Evolutionary conservation across 2,888 invertebrate species (phyloP).

Genomic region (Serrognathus titanus): DNA sequence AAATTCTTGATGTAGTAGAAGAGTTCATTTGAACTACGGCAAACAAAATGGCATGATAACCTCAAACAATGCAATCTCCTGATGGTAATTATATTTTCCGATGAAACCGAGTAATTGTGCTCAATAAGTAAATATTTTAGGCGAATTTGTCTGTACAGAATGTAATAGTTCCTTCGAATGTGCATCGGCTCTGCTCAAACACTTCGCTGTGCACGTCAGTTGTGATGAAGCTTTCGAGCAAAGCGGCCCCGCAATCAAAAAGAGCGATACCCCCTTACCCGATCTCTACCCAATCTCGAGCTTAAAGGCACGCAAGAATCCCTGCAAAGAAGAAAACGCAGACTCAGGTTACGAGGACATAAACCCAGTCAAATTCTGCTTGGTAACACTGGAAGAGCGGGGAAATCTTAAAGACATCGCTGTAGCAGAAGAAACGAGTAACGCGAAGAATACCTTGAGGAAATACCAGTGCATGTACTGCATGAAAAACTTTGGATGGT

Average conservation of each 20-base stretch:
- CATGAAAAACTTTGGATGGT: constrained; percentile 45
- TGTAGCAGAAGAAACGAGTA: neutral
- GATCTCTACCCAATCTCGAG: constrained; percentile 32
- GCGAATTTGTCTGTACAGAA: constrained; percentile 34
- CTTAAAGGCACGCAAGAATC: constrained; percentile 22
- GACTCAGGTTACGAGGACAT: constrained; percentile 28
- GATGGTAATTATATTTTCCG: constrained; percentile 13
- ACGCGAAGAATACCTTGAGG: constrained; percentile 22
- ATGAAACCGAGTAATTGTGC: neutral
- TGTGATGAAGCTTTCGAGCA: neutral
- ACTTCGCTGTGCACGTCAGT: constrained; percentile 42
- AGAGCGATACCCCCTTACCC: constrained; percentile 25
- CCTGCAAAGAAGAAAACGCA: constrained; percentile 14
- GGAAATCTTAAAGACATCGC: neutral
- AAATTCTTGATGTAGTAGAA: neutral
- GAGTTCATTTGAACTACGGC: neutral
- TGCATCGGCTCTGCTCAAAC: constrained; percentile 41
- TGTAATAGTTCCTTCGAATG: constrained; percentile 37
- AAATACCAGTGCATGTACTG: constrained; percentile 45
- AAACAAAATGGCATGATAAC: neutral
- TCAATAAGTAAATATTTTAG: constrained; percentile 27
- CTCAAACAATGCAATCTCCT: constrained; percentile 16
- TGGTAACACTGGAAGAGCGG: constrained; percentile 36
- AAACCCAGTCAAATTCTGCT: constrained; percentile 38
- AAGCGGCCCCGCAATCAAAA: constrained; percentile 10